A percentile compares a stretch with the other conserved stretches of the same genome.
phyloP scores from a whole-genome alignment of 2,113 vertebrate genomes.

The Struthio camelus region DNA sequence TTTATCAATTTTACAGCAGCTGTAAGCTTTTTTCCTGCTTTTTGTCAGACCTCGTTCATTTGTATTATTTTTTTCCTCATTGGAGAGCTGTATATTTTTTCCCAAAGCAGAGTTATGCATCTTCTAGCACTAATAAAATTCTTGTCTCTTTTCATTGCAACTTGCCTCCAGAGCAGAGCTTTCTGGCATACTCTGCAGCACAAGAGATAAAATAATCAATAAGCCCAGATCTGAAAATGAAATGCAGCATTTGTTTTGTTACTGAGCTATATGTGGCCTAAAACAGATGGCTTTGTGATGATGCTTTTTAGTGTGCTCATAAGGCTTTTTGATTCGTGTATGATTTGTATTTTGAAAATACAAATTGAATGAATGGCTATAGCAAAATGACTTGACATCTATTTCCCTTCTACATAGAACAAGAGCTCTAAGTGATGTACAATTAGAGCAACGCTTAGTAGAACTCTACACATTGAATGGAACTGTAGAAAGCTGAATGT shows the following conservation, averaged over 20 bases:
- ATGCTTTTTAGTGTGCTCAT: background rate
- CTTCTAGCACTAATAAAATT: constrained; percentile 72
- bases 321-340: background rate
- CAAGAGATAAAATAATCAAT: constrained; percentile 74
- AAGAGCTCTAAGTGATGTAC: background rate
- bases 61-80: constrained; percentile 50
- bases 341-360: constrained; percentile 46
- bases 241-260: constrained; percentile 66
- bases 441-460: constrained; percentile 19
- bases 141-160: constrained; percentile 68
- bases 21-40: constrained; percentile 20
- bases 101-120: constrained; percentile 23
- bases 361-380: constrained; percentile 10
- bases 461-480: background rate
- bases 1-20: constrained; percentile 47
- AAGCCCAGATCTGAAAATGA: constrained; percentile 64
- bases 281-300: constrained; percentile 42
- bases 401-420: constrained; percentile 23
- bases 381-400: background rate
- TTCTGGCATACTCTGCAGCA: constrained; percentile 45
- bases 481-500: background rate
- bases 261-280: background rate
- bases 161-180: constrained; percentile 49
- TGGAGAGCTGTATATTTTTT: constrained; percentile 62
- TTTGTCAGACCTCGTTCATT: constrained; percentile 67